Conservation (phyloP, 1,140 invertebrate genomes). For the Atta texana region DNA sequence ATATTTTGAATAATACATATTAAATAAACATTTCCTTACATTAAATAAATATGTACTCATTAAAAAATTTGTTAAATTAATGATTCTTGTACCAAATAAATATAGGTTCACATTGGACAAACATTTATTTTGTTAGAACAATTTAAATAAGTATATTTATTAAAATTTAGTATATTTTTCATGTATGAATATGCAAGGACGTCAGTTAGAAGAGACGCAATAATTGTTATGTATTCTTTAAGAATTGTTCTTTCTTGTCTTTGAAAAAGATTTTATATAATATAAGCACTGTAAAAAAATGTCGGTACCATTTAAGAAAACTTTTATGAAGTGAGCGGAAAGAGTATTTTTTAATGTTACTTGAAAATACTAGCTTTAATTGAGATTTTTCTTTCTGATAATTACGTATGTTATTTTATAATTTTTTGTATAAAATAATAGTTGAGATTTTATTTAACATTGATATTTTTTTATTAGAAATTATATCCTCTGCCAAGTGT, state of each 20-base stretch:
- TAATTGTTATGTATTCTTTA: background rate
- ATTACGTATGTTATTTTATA: background rate
- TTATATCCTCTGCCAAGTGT: background rate
- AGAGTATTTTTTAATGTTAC: background rate
- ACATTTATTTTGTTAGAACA: too few species aligned
- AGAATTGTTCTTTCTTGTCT: background rate
- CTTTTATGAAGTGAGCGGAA: background rate
- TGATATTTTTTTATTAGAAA: background rate
- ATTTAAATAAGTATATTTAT: too few species aligned
- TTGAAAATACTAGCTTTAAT: background rate
- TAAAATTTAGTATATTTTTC: too few species aligned
- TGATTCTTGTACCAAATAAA: too few species aligned
- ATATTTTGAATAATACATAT: too few species aligned
- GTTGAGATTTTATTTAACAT: background rate
- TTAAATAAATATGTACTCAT: too few species aligned
- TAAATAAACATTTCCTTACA: too few species aligned
- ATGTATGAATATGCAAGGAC: too few species aligned
- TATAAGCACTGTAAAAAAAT: background rate
- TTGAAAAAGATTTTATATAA: background rate
- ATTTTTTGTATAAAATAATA: too few species aligned
- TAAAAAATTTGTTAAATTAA: too few species aligned
- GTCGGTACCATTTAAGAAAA: background rate
- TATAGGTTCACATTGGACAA: too few species aligned
- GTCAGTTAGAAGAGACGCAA: background rate
- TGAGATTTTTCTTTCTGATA: background rate